Percentiles rank a stretch among this genome's conserved stretches.
phyloP scores from a whole-genome alignment of 2,113 vertebrate genomes.

The Rhipidura dahli region DNA sequence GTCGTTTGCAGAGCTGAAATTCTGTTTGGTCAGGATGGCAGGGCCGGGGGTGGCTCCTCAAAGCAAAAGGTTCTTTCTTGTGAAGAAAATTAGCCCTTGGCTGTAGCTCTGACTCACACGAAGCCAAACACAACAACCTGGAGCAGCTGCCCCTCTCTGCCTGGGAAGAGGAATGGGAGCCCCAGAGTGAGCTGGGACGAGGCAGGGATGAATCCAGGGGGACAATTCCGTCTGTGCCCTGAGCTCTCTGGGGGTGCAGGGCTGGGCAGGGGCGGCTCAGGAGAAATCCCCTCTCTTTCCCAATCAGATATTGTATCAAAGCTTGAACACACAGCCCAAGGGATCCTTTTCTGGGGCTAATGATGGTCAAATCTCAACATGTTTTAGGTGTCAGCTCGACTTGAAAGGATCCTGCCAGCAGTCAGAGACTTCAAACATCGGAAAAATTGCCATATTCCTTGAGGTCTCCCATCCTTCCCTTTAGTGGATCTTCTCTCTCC shows the following conservation, averaged over 20 bases:
- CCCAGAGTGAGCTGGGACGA: background rate
- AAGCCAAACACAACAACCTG: slow-evolving; percentile 18
- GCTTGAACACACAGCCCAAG: slow-evolving; percentile 37
- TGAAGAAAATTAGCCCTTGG: background rate
- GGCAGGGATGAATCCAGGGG: background rate
- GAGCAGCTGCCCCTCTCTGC: background rate
- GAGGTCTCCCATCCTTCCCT: slow-evolving; percentile 19
- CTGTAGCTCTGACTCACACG: background rate
- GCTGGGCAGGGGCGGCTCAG: background rate
- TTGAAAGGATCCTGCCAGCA: slow-evolving; percentile 38
- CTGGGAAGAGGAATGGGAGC: fast-evolving
- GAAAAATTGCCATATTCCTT: slow-evolving; percentile 51
- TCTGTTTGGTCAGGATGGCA: background rate
- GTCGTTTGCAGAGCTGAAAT: background rate
- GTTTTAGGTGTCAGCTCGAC: slow-evolving; percentile 47
- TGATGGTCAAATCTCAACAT: slow-evolving; percentile 66
- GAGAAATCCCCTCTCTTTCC: slow-evolving; percentile 4
- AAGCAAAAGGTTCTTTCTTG: slow-evolving; percentile 1
- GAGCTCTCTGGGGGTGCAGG: background rate
- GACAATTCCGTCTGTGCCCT: background rate
- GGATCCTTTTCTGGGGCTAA: slow-evolving; percentile 49
- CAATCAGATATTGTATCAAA: slow-evolving; percentile 35
- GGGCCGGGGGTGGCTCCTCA: background rate
- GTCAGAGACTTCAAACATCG: slow-evolving; percentile 26
- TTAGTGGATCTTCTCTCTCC: background rate